These are phyloP conservation scores for Pipistrellus nathusii DNA, from an alignment of 2,797 vertebrate genomes.

Conservation along the genomic window DNA sequence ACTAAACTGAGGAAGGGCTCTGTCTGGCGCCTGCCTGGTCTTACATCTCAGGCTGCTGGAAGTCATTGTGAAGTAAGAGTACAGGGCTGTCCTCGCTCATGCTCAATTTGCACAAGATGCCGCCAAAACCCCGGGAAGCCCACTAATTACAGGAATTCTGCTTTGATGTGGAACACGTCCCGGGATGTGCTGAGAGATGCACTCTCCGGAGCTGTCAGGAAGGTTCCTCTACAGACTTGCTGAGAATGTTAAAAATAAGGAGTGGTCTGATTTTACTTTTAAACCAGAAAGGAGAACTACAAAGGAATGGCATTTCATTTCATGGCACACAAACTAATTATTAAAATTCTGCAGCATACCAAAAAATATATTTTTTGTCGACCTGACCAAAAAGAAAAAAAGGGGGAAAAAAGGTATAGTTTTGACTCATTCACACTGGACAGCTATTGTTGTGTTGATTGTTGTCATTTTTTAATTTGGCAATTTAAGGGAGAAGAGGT, in stretches of 20 bases:
- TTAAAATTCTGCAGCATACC: background rate
- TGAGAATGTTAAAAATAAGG: constrained; percentile 47
- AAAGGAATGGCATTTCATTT: background rate
- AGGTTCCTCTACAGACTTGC: background rate
- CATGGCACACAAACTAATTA: background rate
- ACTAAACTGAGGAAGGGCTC: background rate
- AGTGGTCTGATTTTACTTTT: constrained; percentile 40
- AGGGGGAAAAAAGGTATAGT: no score
- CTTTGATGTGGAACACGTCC: background rate
- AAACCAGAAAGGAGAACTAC: constrained; percentile 22
- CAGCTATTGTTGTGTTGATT: background rate
- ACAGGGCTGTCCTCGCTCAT: background rate
- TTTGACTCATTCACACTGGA: background rate
- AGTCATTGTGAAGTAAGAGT: constrained; percentile 19
- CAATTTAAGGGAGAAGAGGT: background rate
- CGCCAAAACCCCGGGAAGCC: background rate
- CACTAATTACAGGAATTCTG: constrained; percentile 13
- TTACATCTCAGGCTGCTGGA: background rate
- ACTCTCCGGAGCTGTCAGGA: background rate
- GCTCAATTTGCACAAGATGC: constrained; percentile 52
- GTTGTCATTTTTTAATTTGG: background rate
- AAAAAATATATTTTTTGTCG: background rate
- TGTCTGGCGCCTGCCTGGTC: background rate
- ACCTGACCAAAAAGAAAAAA: background rate
- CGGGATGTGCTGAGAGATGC: background rate